Base-by-base conservation (phyloP, 2,797 vertebrate genomes). In the Smutsia temminckii region DNA sequence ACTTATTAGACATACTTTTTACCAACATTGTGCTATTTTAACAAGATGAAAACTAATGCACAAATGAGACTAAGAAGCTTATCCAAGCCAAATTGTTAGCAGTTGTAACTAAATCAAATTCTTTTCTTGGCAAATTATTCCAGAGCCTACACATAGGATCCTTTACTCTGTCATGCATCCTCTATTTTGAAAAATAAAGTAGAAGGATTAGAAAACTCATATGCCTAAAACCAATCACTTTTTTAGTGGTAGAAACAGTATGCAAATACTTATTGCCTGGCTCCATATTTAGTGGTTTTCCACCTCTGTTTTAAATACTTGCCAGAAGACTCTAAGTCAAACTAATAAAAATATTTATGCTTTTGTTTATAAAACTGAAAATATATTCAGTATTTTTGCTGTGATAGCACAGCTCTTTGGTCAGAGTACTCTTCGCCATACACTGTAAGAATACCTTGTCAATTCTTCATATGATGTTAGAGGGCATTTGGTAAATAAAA, bases 51-150 rank as follows among this genome's bases (percentile, higher is more conserved):
- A 94, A 89, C 34, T 69, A 75, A 85, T 88, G 27, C 42, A 72
- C 78, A 85, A 86, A 42, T 91, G 40, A 89, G 34, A 81, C 17
- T 55, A 85, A 85, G 61, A 72, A 72, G 4, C 40, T 83, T 93
- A 80, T 77, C 11, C 37, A 69, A 92, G 13, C 42, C 34, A 72
- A 79, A 59, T n/a, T 20, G 9, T 66, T 72, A 29, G 37, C 51
- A 68, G 49, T 21, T 74, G 11, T 79, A 40, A 88, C 5, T 69
- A 37, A 89, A 86, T 83, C 25, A 93, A 89, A 93, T 89, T 68
- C 17, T 46, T 57, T 49, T 6, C 18, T 79, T 64, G n/a, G 9
- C 21, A 89, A 63, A 3, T 72, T 74, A 89, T 0, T 89, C 18
- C 2, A 57, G 66, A 79, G 13, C 37, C 61, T 78, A 74, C 6